phyloP scores from a whole-genome alignment of 2,797 vertebrate genomes.

The Masticophis lateralis region DNA sequence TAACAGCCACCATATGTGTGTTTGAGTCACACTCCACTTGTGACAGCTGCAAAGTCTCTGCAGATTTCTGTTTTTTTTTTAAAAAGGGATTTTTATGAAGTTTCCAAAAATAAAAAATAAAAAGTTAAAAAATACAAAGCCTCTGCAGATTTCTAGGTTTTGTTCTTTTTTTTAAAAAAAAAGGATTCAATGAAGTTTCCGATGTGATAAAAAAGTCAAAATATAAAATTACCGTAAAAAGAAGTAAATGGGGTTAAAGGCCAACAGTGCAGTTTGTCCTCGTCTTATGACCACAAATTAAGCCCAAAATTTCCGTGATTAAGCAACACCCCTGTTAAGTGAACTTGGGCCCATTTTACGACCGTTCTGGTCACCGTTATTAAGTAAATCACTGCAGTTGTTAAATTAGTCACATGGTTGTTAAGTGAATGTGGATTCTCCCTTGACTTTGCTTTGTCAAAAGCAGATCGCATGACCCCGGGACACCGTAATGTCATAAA shows the following conservation, averaged over 20 bases:
- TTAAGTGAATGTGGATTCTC: background rate
- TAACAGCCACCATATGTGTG: background rate
- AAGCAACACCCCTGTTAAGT: background rate
- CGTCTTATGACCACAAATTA: accelerated
- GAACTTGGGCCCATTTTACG: background rate
- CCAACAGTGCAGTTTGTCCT: background rate
- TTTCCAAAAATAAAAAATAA: background rate
- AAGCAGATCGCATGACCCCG: background rate
- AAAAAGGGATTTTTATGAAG: background rate
- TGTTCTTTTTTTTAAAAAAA: too few species aligned
- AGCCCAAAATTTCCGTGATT: background rate
- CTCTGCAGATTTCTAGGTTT: too few species aligned
- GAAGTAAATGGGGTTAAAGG: background rate
- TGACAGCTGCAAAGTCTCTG: background rate
- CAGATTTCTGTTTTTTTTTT: background rate
- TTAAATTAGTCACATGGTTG: background rate
- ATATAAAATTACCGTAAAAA: background rate
- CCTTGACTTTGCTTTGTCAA: background rate
- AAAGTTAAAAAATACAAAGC: background rate
- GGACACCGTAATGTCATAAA: background rate
- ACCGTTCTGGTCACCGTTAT: background rate
- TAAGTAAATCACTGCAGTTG: background rate
- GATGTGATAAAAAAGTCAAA: too few species aligned
- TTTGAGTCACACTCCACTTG: background rate
- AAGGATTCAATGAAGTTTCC: too few species aligned